Evolutionary conservation across 2,113 vertebrate species (phyloP).

Genomic region (Lagopus muta): DNA sequence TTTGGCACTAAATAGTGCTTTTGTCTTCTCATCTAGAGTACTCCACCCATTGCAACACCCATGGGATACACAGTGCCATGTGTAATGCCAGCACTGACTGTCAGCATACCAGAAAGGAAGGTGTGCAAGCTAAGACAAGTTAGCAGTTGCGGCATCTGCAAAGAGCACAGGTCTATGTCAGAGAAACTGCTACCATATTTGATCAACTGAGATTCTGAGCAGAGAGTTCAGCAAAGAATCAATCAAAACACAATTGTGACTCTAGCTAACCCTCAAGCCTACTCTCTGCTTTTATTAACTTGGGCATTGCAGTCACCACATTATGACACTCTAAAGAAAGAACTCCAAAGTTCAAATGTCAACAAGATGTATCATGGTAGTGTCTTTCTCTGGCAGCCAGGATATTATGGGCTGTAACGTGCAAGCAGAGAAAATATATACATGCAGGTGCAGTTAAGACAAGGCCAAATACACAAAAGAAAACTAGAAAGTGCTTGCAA

Average conservation of each 20-base stretch:
- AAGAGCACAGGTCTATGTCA: neutral
- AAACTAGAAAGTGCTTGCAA: neutral
- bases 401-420: slow-evolving; percentile 18
- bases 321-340: neutral
- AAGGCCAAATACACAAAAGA: neutral
- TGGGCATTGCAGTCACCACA: neutral
- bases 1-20: neutral
- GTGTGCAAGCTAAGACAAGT: neutral
- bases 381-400: neutral
- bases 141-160: neutral
- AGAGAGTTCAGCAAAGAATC: neutral
- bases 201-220: neutral
- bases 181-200: neutral
- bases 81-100: neutral
- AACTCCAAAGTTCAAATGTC: slow-evolving; percentile 18
- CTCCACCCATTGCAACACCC: neutral
- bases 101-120: neutral
- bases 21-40: neutral
- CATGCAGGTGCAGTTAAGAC: slow-evolving; percentile 12
- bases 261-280: neutral
- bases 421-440: neutral
- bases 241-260: slow-evolving; percentile 30
- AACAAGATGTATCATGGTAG: neutral
- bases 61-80: neutral
- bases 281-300: slow-evolving; percentile 4